Evolutionary conservation across 2,888 invertebrate genomes (phyloP).

Genomic region (Carterocephalus palaemon): DNA sequence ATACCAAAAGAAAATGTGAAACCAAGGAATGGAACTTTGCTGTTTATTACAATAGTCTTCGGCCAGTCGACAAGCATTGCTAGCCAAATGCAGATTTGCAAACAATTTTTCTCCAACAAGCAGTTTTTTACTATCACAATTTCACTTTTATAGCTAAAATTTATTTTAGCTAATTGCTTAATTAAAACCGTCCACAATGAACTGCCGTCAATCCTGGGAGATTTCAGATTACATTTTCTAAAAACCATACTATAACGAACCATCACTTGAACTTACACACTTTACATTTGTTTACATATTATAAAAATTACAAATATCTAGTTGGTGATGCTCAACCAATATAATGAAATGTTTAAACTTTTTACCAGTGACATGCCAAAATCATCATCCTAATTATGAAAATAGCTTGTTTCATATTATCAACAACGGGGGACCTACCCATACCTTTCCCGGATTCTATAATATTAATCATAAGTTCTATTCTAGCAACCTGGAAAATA

Average conservation of each 20-base stretch:
- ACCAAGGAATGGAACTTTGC: too few species aligned
- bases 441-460: constrained; percentile 7
- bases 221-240: too few species aligned
- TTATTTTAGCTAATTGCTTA: too few species aligned
- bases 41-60: too few species aligned
- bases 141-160: too few species aligned
- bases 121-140: too few species aligned
- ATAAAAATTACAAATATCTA: not conserved
- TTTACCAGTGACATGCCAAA: not conserved
- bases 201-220: too few species aligned
- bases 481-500: constrained; percentile 24
- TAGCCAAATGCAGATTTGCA: too few species aligned
- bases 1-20: too few species aligned
- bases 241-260: not conserved
- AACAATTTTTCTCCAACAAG: too few species aligned
- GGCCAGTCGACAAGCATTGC: too few species aligned
- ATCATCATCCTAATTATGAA: constrained; percentile 6
- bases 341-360: not conserved
- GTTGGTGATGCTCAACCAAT: constrained; percentile 4
- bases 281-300: not conserved
- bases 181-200: too few species aligned
- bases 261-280: not conserved
- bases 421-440: constrained; percentile 16
- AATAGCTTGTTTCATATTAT: constrained; percentile 7
- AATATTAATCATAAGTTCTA: constrained; percentile 12